Conservation (phyloP, 2,113 vertebrate genomes). For the Thomomys bottae region DNA sequence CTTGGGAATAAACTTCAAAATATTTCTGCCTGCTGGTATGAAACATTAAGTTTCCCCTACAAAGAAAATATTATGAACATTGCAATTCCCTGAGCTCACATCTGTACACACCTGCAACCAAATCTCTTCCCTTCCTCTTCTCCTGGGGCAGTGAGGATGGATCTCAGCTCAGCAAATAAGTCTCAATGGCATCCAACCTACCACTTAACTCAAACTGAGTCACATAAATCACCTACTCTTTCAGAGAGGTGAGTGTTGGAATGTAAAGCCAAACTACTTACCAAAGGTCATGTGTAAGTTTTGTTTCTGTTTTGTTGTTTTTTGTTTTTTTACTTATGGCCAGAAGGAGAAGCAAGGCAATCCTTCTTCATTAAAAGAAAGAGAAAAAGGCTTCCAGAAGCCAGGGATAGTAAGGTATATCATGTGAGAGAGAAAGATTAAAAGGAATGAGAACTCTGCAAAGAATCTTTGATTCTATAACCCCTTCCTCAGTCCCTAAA, state of each 20-base stretch:
- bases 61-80: conserved; percentile 48
- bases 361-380: conserved; percentile 31
- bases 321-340: conserved; percentile 47
- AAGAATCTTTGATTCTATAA: not conserved
- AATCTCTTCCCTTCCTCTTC: conserved; percentile 15
- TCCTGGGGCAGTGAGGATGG: not conserved
- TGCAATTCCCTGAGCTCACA: conserved; percentile 45
- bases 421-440: not conserved
- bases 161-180: conserved; percentile 40
- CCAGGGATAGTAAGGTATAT: not conserved
- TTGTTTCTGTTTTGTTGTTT: no score
- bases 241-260: conserved; percentile 52
- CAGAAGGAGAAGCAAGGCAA: conserved; percentile 11
- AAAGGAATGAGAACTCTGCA: not conserved
- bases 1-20: conserved; percentile 66
- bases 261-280: conserved; percentile 46
- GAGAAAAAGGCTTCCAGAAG: conserved; percentile 29
- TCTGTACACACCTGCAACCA: conserved; percentile 62
- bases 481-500: not conserved
- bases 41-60: conserved; percentile 37
- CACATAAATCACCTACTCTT: conserved; percentile 62
- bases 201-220: conserved; percentile 22
- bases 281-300: conserved; percentile 22
- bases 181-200: conserved; percentile 6
- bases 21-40: conserved; percentile 59